These are phyloP conservation scores for Parauchenoglanis ngamensis DNA, from an alignment of 2,797 vertebrate species.

Conservation along the genomic window DNA sequence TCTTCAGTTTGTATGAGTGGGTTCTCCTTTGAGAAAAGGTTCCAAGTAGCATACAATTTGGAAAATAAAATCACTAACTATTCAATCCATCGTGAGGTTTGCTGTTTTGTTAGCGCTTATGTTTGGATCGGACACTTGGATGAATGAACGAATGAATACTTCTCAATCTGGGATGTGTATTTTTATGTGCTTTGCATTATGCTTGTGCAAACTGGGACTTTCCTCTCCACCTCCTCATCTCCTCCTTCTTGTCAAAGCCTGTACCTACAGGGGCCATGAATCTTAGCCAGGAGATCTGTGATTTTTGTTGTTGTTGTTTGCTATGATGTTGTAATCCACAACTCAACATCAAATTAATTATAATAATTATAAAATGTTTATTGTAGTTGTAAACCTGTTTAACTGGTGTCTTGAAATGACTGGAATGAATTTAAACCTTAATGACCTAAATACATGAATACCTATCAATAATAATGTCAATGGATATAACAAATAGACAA, in stretches of 20 bases:
- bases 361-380: not conserved
- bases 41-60: not conserved
- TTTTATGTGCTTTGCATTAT: no score
- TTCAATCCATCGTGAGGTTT: not conserved
- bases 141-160: no score
- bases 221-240: not conserved
- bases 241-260: not conserved
- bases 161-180: no score
- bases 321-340: not conserved
- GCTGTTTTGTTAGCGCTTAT: not conserved
- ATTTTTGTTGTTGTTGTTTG: no score
- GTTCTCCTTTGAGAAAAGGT: not conserved
- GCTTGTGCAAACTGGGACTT: no score
- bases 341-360: not conserved
- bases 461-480: not conserved
- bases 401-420: not conserved
- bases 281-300: no score
- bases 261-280: no score
- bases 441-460: not conserved
- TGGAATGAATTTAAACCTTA: not conserved
- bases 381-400: not conserved
- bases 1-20: not conserved
- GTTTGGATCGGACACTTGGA: no score
- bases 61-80: not conserved
- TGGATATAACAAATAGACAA: not conserved